Evolutionary conservation across 2,888 invertebrate species (phyloP), one percentile per base, ranked within the genome.

Genomic region (Pandemis heparana): DNA sequence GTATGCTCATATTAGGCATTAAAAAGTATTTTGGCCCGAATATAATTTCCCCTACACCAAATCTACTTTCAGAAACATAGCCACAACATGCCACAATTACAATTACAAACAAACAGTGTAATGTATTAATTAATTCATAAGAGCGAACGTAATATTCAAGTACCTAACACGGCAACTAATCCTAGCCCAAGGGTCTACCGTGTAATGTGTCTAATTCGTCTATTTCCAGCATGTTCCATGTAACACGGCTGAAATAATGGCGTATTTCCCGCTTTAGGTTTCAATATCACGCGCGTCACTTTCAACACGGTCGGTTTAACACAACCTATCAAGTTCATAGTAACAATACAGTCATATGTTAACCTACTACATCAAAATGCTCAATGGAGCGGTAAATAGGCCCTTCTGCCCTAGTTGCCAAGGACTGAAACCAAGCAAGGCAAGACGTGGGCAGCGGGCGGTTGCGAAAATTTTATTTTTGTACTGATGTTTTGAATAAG

Each of bases 361-460:
- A 67, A 82, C 79, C 80, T 78, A 88, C 87, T 87, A 86, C 87
- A 85, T 87, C 87, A 86, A 84, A 88, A 89, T 85, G 85, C 81
- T 83, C 90, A 89, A 86, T 92, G 89, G 87, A 87, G 86, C 91
- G 92, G 83, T 77, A 89, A 92, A 92, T 91, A 85, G 89, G 90
- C 88, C 86, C 89, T 93, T 92, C 92, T 91, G 92, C 92, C 84
- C 90, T 86, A 90, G 85, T 92, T 89, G 84, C 81, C 79, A 81
- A 84, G 80, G 85, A 79, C 82, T 84, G 86, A 85, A 83, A 84
- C 87, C 87, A 89, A 80, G 84, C 87, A 59, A 61, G 70, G 16
- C 32, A 69, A 69, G 73, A 74, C 48, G 51, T n/a, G 65, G 48
- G 65, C n/a, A 38, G 32, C 48, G 46, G 51, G 32, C 48, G 46